Percentiles rank a stretch among this genome's conserved stretches.
Evolutionary conservation across 1,140 invertebrate species (phyloP).

Genomic region (Teleopsis dalmanni): DNA sequence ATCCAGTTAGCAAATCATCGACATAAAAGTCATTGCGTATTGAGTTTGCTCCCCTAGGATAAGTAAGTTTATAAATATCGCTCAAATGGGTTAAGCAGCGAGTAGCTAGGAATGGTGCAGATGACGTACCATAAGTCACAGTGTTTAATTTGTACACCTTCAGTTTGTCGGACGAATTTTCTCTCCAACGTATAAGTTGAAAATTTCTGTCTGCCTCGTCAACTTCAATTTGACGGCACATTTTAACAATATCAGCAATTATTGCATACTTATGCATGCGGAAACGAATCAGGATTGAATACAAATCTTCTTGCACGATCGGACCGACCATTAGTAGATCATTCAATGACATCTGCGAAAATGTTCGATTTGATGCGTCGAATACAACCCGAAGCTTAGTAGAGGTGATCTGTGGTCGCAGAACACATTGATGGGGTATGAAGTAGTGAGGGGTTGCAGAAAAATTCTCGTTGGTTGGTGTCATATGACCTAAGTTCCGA

Average conservation of each 20-base stretch:
- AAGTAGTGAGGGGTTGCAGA: slow-evolving; percentile 14
- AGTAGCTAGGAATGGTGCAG: slow-evolving; percentile 32
- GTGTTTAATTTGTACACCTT: slow-evolving; percentile 14
- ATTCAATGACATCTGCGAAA: slow-evolving; percentile 18
- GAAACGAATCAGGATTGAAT: slow-evolving; percentile 36
- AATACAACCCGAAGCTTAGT: slow-evolving; percentile 16
- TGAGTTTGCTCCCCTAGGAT: slow-evolving; percentile 20
- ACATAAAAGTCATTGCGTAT: slow-evolving; percentile 22
- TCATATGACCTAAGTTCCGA: slow-evolving; percentile 32
- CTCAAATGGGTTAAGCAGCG: slow-evolving; percentile 32
- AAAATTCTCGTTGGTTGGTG: slow-evolving; percentile 25
- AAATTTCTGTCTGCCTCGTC: slow-evolving; percentile 17
- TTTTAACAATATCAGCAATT: slow-evolving; percentile 25
- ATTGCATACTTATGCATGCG: slow-evolving; percentile 26
- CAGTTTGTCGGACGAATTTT: slow-evolving; percentile 16
- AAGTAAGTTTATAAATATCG: slow-evolving; percentile 15
- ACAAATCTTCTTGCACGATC: slow-evolving; percentile 18
- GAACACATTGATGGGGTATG: slow-evolving; percentile 24
- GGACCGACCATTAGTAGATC: slow-evolving; percentile 12
- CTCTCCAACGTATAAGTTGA: slow-evolving; percentile 41
- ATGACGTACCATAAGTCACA: slow-evolving; percentile 33
- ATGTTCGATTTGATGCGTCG: slow-evolving; percentile 7
- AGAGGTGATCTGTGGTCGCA: slow-evolving; percentile 2
- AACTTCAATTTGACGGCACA: slow-evolving; percentile 31
- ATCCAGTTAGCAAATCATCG: background rate